These are phyloP conservation scores for Drosophila bocki DNA, from an alignment of 1,140 invertebrate species.

Conservation along the genomic window DNA sequence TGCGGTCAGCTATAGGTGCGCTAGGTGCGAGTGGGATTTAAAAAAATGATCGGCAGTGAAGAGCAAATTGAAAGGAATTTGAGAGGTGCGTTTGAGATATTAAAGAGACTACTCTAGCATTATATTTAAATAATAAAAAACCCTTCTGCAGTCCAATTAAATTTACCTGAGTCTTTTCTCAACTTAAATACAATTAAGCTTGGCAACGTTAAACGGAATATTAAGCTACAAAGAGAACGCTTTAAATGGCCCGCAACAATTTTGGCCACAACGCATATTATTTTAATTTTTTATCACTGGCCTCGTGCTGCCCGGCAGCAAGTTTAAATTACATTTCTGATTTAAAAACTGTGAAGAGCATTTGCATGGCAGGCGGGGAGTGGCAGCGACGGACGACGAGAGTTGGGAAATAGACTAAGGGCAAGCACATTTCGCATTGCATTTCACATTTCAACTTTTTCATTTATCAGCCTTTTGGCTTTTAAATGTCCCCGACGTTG, in stretches of 20 bases:
- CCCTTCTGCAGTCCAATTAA: not conserved
- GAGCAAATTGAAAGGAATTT: constrained; percentile 52
- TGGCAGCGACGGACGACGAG: not conserved
- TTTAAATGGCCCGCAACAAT: constrained; percentile 30
- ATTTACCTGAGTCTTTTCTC: not conserved
- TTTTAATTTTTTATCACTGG: constrained; percentile 63
- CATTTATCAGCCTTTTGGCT: constrained; percentile 75
- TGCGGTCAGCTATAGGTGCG: constrained; percentile 57
- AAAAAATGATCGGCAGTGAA: constrained; percentile 32
- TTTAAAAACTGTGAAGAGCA: constrained; percentile 62
- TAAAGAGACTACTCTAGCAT: constrained; percentile 16
- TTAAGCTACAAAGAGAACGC: not conserved
- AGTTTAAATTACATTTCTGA: constrained; percentile 70
- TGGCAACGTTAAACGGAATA: not conserved
- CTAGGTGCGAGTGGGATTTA: constrained; percentile 43
- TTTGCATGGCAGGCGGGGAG: constrained; percentile 31
- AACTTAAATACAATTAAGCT: constrained; percentile 7
- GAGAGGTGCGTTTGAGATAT: constrained; percentile 2
- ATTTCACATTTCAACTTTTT: constrained; percentile 72
- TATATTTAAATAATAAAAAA: not conserved
- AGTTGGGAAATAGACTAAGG: constrained; percentile 32
- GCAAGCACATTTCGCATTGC: constrained; percentile 60
- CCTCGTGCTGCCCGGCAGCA: constrained; percentile 51
- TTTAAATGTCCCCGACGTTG: constrained; percentile 60
- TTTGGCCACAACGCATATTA: constrained; percentile 29